These are phyloP conservation scores for Hypselothyrea guttata DNA, from an alignment of 2,888 invertebrate species.

Conservation along the genomic window DNA sequence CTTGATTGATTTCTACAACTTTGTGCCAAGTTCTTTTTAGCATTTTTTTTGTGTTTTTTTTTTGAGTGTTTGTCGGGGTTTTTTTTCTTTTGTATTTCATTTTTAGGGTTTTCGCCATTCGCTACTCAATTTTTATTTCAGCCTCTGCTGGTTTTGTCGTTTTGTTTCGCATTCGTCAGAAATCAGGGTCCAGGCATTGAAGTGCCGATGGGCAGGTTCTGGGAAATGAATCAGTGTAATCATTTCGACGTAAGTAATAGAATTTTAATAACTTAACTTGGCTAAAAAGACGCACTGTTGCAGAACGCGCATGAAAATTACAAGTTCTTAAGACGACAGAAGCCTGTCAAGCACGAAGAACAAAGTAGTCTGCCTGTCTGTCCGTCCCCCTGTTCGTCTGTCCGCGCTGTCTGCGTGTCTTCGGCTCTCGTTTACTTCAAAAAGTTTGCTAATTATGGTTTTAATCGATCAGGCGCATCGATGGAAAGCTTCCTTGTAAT, in stretches of 20 bases:
- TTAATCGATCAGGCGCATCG: conserved; percentile 61
- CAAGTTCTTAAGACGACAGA: conserved; percentile 6
- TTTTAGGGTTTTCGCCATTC: not conserved
- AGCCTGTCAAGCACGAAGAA: too few species aligned
- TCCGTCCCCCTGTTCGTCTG: too few species aligned
- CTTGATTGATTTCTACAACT: conserved; percentile 68
- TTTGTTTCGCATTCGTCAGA: conserved; percentile 39
- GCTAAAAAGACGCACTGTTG: conserved; percentile 8
- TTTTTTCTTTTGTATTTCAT: conserved; percentile 1
- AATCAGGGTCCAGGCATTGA: conserved; percentile 11
- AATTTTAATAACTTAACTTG: conserved; percentile 62
- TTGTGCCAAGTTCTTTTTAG: conserved; percentile 50
- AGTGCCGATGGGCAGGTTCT: not conserved
- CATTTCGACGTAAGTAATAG: conserved; percentile 49
- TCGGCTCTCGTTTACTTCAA: conserved; percentile 19
- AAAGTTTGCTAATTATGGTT: conserved; percentile 72
- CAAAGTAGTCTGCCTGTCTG: too few species aligned
- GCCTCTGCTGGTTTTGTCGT: conserved; percentile 22
- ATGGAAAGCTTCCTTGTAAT: conserved; percentile 44
- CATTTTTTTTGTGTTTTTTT: conserved; percentile 3
- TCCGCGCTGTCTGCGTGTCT: too few species aligned
- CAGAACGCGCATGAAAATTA: conserved; percentile 17
- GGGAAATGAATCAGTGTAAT: conserved; percentile 7
- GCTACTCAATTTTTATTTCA: conserved; percentile 2
- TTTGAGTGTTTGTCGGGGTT: conserved; percentile 22